phyloP scores from a whole-genome alignment of 2,888 invertebrate genomes.

The Ennomos erosarius region DNA sequence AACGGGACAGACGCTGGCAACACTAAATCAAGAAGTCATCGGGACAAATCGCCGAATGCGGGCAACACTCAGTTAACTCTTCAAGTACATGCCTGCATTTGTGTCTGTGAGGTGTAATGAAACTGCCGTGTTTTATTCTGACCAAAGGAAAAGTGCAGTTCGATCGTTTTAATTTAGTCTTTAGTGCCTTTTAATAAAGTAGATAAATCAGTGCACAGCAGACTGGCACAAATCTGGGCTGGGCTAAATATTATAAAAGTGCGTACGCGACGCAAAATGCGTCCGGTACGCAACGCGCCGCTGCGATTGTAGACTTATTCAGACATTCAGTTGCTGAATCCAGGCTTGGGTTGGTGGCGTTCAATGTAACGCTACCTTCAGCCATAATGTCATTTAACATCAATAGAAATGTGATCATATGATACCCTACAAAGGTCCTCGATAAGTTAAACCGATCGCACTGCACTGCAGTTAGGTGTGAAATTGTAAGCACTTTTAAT shows the following conservation, averaged over 20 bases:
- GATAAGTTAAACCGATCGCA: background rate
- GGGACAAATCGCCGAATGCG: conserved; percentile 18
- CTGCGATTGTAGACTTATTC: too few species aligned
- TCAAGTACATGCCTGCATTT: conserved; percentile 22
- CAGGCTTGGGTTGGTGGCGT: too few species aligned
- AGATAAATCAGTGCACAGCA: conserved; percentile 12
- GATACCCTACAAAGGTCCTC: too few species aligned
- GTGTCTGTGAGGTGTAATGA: conserved; percentile 33
- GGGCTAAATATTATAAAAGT: too few species aligned
- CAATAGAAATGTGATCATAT: too few species aligned
- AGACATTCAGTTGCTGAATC: too few species aligned
- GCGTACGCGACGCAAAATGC: too few species aligned
- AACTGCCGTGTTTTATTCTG: conserved; percentile 10
- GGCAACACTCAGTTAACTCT: conserved; percentile 25
- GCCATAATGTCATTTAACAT: too few species aligned
- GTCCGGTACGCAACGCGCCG: too few species aligned
- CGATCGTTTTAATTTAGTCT: conserved; percentile 2
- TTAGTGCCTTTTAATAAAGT: conserved; percentile 31
- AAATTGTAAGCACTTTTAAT: background rate
- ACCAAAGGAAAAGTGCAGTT: conserved; percentile 2
- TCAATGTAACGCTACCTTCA: too few species aligned
- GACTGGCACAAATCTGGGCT: too few species aligned
- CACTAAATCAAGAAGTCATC: conserved; percentile 36
- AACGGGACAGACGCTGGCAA: conserved; percentile 29
- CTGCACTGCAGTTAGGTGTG: too few species aligned